phyloP scores from a whole-genome alignment of 1,140 invertebrate genomes.

The Microplitis demolitor region DNA sequence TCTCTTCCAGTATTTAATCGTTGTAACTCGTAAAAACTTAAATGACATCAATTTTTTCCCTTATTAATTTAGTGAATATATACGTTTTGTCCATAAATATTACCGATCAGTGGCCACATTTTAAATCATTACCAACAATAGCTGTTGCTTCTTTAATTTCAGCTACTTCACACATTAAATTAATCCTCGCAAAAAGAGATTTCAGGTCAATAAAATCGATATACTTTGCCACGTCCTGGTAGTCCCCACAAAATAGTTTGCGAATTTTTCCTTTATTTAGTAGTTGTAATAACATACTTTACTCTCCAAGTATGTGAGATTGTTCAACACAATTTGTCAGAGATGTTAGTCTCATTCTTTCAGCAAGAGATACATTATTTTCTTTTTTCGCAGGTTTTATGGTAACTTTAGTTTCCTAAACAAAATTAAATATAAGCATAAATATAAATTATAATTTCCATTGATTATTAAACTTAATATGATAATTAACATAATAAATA shows the following conservation, averaged over 20 bases:
- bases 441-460: no score
- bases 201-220: not conserved
- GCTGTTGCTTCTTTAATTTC: no score
- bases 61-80: slow-evolving; percentile 82
- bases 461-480: no score
- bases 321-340: slow-evolving; percentile 75
- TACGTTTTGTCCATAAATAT: slow-evolving; percentile 91
- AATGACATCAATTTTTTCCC: no score
- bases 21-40: no score
- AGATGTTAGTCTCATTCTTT: slow-evolving; percentile 68
- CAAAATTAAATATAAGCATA: not conserved
- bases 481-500: no score
- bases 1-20: no score
- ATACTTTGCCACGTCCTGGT: slow-evolving; percentile 82
- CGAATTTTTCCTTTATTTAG: slow-evolving; percentile 72
- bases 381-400: slow-evolving; percentile 26
- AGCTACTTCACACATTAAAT: slow-evolving; percentile 72
- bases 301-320: slow-evolving; percentile 69
- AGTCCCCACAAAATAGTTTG: slow-evolving; percentile 87
- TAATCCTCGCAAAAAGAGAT: no score
- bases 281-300: slow-evolving; percentile 68
- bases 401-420: slow-evolving; percentile 3
- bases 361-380: slow-evolving; percentile 64
- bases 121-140: slow-evolving; percentile 75
- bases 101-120: slow-evolving; percentile 74